A percentile compares a stretch with the other conserved stretches of the same genome.
phyloP scores from a whole-genome alignment of 2,888 invertebrate genomes.

The Campaea margaritaria region DNA sequence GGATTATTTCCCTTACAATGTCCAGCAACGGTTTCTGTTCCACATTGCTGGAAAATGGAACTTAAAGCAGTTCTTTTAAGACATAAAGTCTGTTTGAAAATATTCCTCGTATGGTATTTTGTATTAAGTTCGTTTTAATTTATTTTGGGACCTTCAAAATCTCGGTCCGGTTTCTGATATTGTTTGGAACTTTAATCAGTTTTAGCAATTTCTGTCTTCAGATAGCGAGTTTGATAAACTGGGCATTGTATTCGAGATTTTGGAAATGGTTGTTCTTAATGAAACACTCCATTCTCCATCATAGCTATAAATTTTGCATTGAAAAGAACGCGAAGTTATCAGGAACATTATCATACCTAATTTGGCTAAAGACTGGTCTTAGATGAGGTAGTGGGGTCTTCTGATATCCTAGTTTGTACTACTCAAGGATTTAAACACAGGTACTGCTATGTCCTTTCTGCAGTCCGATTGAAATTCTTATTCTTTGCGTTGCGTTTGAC shows the following conservation, averaged over 20 bases:
- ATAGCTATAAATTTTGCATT: not conserved
- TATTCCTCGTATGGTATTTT: conserved; percentile 48
- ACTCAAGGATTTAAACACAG: too few relatives aligned
- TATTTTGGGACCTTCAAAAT: conserved; percentile 70
- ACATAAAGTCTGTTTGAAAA: conserved; percentile 39
- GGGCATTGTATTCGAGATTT: conserved; percentile 15
- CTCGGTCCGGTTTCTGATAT: conserved; percentile 52
- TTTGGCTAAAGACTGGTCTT: too few relatives aligned
- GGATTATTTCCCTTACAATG: conserved; percentile 81
- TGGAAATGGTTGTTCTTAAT: conserved; percentile 1
- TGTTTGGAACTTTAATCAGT: conserved; percentile 51
- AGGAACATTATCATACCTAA: not conserved
- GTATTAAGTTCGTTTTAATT: conserved; percentile 70
- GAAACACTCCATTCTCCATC: not conserved
- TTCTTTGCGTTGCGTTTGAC: too few relatives aligned
- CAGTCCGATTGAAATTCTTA: too few relatives aligned
- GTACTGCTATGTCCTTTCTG: too few relatives aligned
- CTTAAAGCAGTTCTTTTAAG: conserved; percentile 50
- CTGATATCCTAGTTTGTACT: too few relatives aligned
- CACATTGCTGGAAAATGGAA: conserved; percentile 54
- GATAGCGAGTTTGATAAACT: conserved; percentile 26
- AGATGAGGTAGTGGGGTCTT: too few relatives aligned
- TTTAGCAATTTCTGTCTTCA: conserved; percentile 38
- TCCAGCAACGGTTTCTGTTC: conserved; percentile 76
- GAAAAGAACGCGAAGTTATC: not conserved